A percentile compares a stretch with the other conserved stretches of the same genome.
Evolutionary conservation across 2,888 invertebrate species (phyloP).

Genomic region (Chymomyza caudatula): DNA sequence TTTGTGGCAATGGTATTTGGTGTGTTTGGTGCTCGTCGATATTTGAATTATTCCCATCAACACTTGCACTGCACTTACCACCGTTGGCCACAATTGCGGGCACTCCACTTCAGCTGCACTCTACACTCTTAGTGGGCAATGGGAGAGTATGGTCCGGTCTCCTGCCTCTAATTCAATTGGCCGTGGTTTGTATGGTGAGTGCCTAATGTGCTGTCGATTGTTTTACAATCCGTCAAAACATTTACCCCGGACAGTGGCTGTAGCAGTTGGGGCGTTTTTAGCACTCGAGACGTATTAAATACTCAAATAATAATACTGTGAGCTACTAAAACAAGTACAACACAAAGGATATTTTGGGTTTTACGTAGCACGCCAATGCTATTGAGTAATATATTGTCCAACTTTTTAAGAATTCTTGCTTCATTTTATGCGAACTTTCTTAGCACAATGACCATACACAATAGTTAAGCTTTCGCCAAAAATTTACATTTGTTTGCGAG

Average conservation of each 20-base stretch:
- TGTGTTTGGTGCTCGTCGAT: constrained; percentile 55
- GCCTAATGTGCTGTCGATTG: constrained; percentile 66
- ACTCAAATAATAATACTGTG: neutral
- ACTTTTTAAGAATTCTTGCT: too few species aligned
- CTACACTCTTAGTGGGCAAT: neutral
- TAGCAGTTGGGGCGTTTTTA: constrained; percentile 35
- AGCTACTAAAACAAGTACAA: neutral
- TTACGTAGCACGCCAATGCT: too few species aligned
- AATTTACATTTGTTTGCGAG: neutral
- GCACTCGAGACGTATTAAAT: constrained; percentile 37
- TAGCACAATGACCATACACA: neutral
- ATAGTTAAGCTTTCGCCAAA: neutral
- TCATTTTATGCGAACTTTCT: neutral
- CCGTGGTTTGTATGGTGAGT: constrained; percentile 43
- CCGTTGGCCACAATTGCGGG: constrained; percentile 64
- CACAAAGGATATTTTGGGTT: neutral
- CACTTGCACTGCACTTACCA: constrained; percentile 48
- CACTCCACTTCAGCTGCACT: neutral
- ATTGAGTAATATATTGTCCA: too few species aligned
- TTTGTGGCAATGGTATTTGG: constrained; percentile 35
- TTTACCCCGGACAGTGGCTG: constrained; percentile 31
- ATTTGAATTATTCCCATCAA: constrained; percentile 62
- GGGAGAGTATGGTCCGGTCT: constrained; percentile 1
- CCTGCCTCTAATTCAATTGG: constrained; percentile 50
- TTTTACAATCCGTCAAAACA: constrained; percentile 71